Evolutionary conservation across 2,888 invertebrate species (phyloP), one percentile per base, ranked within the genome.

Genomic region (Stenotaenia linearis): DNA sequence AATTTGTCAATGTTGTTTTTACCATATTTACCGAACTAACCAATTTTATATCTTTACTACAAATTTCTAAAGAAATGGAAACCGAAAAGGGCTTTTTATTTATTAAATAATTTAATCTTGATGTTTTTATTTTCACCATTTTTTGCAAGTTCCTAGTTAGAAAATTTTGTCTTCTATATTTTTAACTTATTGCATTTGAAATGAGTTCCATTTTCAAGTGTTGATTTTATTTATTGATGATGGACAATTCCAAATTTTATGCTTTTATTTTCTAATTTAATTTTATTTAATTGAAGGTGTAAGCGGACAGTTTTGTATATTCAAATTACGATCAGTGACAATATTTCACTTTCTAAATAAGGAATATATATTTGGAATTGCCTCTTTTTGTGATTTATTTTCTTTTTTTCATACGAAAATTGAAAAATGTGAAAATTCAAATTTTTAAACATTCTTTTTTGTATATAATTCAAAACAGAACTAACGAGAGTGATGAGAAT

Each of bases 91-190:
- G 69, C 23, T 69, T 69, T 69, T 69, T 69, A 69, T 69, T 69
- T 69, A 69, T 69, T 69, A n/a, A 69, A 69, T 69, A 69, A 28
- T 69, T 69, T 69, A 28, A 28, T 69, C 69, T 69, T n/a, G 21
- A 69, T 69, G 50, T 69, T 69, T 61, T 69, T 69, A 23, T 69
- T 69, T 69, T 28, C 69, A 69, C 69, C 23, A 69, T 69, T 69
- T 69, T 69, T 69, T 69, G 69, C 69, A 69, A 69, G 69, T 69
- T 69, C 69, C 69, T 69, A 69, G 69, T 69, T 69, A 69, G 69
- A 69, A 25, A 28, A 9, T 3, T 7, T 69, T 69, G 9, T 69
- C 15, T 21, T 50, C 50, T 50, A 18, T 50, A n/a, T 50, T 69
- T 56, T 69, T 28, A 69, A 69, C 28, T 69, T 69, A 69, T 61